phyloP scores from a whole-genome alignment of 2,888 invertebrate species.

The Tachina fera region DNA sequence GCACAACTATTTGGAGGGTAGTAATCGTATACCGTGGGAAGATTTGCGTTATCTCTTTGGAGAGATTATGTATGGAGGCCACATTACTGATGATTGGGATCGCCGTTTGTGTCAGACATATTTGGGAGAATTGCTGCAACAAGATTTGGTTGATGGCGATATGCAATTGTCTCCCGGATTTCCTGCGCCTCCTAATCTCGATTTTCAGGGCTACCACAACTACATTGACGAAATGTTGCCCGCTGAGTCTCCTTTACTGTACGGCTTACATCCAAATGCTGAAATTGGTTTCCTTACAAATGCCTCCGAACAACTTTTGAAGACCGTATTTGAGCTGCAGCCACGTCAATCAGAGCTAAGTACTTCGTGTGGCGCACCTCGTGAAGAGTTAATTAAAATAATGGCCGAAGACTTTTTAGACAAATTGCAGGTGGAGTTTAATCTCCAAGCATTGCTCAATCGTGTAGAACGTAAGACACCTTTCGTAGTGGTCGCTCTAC shows the following conservation, averaged over 20 bases:
- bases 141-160: constrained; percentile 94
- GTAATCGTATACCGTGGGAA: constrained; percentile 95
- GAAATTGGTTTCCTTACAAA: constrained; percentile 96
- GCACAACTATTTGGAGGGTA: constrained; percentile 95
- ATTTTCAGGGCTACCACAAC: constrained; percentile 93
- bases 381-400: constrained; percentile 90
- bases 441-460: constrained; percentile 91
- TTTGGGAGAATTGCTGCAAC: constrained; percentile 93
- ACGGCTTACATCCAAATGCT: constrained; percentile 97
- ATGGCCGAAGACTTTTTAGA: constrained; percentile 94
- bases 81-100: constrained; percentile 99
- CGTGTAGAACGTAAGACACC: constrained; percentile 96
- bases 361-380: constrained; percentile 85
- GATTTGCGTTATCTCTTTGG: constrained; percentile 97
- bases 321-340: constrained; percentile 94
- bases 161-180: constrained; percentile 92
- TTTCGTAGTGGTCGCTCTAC: constrained; percentile 94
- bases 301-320: constrained; percentile 92
- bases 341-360: constrained; percentile 88
- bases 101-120: constrained; percentile 93
- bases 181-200: constrained; percentile 93
- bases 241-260: constrained; percentile 93
- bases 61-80: constrained; percentile 99
- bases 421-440: constrained; percentile 95
- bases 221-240: constrained; percentile 95